Conservation (phyloP, 2,113 vertebrate genomes). For the Cheilinus undulatus region DNA sequence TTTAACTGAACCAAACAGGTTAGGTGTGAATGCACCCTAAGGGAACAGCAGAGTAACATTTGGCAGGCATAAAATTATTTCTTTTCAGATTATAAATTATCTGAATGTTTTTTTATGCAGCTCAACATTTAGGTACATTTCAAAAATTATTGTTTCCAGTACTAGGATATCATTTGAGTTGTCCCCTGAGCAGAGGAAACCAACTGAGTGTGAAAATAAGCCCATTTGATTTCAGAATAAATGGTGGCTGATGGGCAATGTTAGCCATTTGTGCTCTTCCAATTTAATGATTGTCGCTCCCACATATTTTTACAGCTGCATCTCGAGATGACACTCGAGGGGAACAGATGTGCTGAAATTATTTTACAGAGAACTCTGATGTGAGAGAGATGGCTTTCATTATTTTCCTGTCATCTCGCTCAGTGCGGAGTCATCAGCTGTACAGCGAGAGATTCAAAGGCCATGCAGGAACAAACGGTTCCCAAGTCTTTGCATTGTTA, state of each 20-base stretch:
- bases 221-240: conserved; percentile 61
- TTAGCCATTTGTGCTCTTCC: conserved; percentile 52
- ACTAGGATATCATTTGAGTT: conserved; percentile 55
- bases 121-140: conserved; percentile 39
- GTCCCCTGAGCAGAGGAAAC: conserved; percentile 43
- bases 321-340: conserved; percentile 65
- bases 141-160: conserved; percentile 36
- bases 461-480: conserved; percentile 60
- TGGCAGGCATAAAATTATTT: conserved; percentile 15
- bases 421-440: conserved; percentile 61
- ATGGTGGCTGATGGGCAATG: conserved; percentile 59
- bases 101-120: conserved; percentile 38
- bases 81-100: conserved; percentile 56
- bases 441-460: conserved; percentile 64
- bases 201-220: conserved; percentile 38
- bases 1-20: too few relatives aligned
- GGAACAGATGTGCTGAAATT: conserved; percentile 71
- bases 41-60: too few relatives aligned
- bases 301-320: conserved; percentile 59
- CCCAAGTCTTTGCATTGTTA: conserved; percentile 60
- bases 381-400: conserved; percentile 64
- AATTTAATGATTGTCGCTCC: conserved; percentile 52
- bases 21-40: too few relatives aligned
- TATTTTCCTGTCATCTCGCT: conserved; percentile 69
- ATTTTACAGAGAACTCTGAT: conserved; percentile 62